These are phyloP conservation scores for Meteorus cinctellus DNA, from an alignment of 2,888 invertebrate genomes.

Conservation along the genomic window DNA sequence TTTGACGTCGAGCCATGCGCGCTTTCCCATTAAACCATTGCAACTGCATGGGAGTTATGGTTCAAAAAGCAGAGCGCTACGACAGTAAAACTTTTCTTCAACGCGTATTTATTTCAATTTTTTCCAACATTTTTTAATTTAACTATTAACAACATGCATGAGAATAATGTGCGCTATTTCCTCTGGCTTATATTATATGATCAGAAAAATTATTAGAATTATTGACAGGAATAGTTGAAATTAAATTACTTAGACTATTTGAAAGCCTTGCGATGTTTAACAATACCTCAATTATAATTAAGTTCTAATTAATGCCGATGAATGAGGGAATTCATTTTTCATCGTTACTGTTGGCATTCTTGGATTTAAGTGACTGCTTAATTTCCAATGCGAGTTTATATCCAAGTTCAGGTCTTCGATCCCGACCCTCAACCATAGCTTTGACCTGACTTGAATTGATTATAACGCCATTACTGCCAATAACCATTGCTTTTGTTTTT, in stretches of 20 bases:
- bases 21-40: neutral
- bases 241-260: neutral
- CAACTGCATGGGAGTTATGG: neutral
- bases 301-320: neutral
- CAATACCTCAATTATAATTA: neutral
- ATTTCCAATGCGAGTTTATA: conserved; percentile 91
- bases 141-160: neutral
- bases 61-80: neutral
- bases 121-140: neutral
- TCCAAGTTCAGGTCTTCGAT: conserved; percentile 90
- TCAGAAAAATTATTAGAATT: neutral
- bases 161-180: conserved; percentile 1
- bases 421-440: conserved; percentile 90
- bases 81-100: neutral
- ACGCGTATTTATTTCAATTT: neutral
- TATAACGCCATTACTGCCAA: conserved; percentile 86
- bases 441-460: conserved; percentile 86
- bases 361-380: conserved; percentile 72
- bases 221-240: neutral
- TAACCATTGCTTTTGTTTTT: conserved; percentile 84
- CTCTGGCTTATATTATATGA: neutral
- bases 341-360: conserved; percentile 2
- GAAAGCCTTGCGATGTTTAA: neutral
- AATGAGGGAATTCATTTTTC: neutral
- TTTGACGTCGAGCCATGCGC: neutral